Evolutionary conservation across 2,797 vertebrate species (phyloP).

Genomic region (Taeniopygia guttata): DNA sequence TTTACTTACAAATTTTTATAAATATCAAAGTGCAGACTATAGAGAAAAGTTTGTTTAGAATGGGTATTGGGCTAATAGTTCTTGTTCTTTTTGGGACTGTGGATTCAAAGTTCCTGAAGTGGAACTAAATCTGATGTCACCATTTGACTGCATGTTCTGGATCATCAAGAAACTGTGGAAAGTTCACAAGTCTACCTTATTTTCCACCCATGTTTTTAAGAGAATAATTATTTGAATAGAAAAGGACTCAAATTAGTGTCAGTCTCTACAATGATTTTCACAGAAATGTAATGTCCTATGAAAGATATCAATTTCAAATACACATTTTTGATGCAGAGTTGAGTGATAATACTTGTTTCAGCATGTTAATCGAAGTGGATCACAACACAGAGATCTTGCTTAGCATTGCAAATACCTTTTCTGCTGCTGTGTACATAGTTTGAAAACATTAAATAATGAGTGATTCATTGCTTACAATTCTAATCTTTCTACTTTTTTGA

Average conservation of each 20-base stretch:
- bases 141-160: neutral
- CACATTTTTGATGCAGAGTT: neutral
- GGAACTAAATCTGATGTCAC: neutral
- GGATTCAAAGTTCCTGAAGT: neutral
- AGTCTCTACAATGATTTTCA: neutral
- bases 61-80: neutral
- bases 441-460: neutral
- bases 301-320: neutral
- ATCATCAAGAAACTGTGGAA: neutral
- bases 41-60: neutral
- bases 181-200: neutral
- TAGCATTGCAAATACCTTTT: neutral
- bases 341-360: neutral
- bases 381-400: neutral
- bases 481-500: neutral
- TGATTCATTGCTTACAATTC: neutral
- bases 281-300: neutral
- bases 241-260: neutral
- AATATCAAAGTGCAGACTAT: neutral
- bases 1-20: neutral
- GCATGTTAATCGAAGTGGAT: accelerated
- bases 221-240: neutral
- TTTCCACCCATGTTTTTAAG: neutral
- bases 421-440: neutral
- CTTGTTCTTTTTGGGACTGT: neutral